A percentile compares a stretch with the other conserved stretches of the same genome.
Evolutionary conservation across 2,888 invertebrate species (phyloP).

Genomic region (Drosophila subquinaria): DNA sequence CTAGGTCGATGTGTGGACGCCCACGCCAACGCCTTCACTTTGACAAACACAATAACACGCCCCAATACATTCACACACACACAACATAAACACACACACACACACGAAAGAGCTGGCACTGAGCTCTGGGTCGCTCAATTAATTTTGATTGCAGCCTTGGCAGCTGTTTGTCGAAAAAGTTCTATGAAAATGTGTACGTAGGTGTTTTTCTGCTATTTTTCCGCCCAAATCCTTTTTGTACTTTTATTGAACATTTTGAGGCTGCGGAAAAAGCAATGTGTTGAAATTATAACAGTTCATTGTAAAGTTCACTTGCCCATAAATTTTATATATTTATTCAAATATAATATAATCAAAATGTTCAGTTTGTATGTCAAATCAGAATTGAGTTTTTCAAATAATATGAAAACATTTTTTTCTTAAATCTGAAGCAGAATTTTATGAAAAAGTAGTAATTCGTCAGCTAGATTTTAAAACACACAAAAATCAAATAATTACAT

Average conservation of each 20-base stretch:
- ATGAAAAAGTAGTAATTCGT: not conserved
- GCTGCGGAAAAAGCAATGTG: constrained; percentile 10
- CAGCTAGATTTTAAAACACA: not conserved
- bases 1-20: constrained; percentile 60
- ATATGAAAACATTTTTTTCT: not conserved
- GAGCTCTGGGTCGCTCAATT: constrained; percentile 71
- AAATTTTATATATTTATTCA: constrained; percentile 36
- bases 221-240: constrained; percentile 21
- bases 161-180: constrained; percentile 57
- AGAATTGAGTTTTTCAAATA: constrained; percentile 11
- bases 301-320: constrained; percentile 50
- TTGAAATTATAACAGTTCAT: constrained; percentile 43
- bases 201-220: constrained; percentile 41
- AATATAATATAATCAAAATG: constrained; percentile 13
- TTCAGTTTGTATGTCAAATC: constrained; percentile 16
- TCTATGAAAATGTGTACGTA: constrained; percentile 40
- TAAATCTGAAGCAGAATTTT: not conserved
- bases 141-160: constrained; percentile 79
- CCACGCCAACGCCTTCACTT: constrained; percentile 74
- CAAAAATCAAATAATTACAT: not conserved
- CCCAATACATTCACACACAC: not conserved
- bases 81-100: constrained; percentile 4
- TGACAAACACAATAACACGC: constrained; percentile 50
- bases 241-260: constrained; percentile 36
- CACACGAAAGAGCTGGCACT: constrained; percentile 46